These are phyloP conservation scores for zebrafish (Danio rerio) DNA, from an alignment of 2,113 vertebrate species.

Conservation along the genomic window GRCz12tu NC_133189.1:51457001-51457500, in stretches of 20 bases:
- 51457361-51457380: constrained; percentile 75
- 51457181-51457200: constrained; percentile 45
- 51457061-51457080: too few species aligned
- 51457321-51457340: constrained; percentile 78
- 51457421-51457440: not conserved
- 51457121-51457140: not conserved
- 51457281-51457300: constrained; percentile 72
- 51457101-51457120: not conserved
- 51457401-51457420: not conserved
- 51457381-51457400: constrained; percentile 58
- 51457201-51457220: constrained; percentile 31
- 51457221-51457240: constrained; percentile 47
- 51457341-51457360: constrained; percentile 75
- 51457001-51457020: too few species aligned
- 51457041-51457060: too few species aligned
- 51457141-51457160: constrained; percentile 41
- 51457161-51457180: constrained; percentile 27
- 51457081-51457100: too few species aligned
- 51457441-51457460: not conserved
- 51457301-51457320: constrained; percentile 72
- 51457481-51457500: not conserved
- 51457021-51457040: too few species aligned
- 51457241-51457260: constrained; percentile 50
- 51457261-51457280: constrained; percentile 55
- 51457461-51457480: not conserved